Evolutionary conservation across 2,113 vertebrate genomes (phyloP).

Genomic region (Danio rerio): DNA sequence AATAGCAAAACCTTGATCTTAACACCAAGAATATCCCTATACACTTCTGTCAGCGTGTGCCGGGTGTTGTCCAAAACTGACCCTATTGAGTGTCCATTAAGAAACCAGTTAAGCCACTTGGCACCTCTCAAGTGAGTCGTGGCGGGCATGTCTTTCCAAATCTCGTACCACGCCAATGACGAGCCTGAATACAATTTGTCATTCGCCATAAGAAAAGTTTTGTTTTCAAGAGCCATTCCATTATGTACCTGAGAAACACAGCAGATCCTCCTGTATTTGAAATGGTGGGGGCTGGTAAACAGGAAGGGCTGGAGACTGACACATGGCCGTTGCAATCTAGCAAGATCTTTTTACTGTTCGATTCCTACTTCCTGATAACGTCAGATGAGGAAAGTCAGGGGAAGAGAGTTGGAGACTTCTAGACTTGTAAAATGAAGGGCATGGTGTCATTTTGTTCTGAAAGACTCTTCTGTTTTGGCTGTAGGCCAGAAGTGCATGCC

Average conservation of each 20-base stretch:
- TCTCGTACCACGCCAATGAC: slow-evolving; percentile 60
- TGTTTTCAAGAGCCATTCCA: not conserved
- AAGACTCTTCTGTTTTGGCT: slow-evolving; percentile 5
- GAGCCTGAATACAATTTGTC: slow-evolving; percentile 48
- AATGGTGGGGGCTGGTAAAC: slow-evolving; percentile 58
- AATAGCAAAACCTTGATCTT: not conserved
- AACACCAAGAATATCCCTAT: not conserved
- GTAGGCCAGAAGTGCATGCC: slow-evolving; percentile 2
- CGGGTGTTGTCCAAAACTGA: slow-evolving; percentile 12
- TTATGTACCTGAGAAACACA: slow-evolving; percentile 7
- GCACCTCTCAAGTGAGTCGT: slow-evolving; percentile 58
- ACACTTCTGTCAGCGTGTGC: not conserved
- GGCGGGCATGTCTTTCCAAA: slow-evolving; percentile 62
- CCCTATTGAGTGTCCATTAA: not conserved
- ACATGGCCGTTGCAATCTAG: slow-evolving; percentile 17
- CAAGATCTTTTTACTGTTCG: slow-evolving; percentile 28
- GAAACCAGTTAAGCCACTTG: slow-evolving; percentile 35
- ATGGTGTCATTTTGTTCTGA: not conserved
- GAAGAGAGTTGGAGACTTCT: not conserved
- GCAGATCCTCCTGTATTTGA: slow-evolving; percentile 25
- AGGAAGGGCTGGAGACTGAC: slow-evolving; percentile 65
- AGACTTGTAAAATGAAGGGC: not conserved
- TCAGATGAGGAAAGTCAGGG: not conserved
- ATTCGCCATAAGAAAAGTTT: slow-evolving; percentile 58
- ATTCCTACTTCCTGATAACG: slow-evolving; percentile 51